Percentiles rank a stretch among this genome's conserved stretches.
phyloP scores from a whole-genome alignment of 2,113 vertebrate species.

The Zapus hudsonius region DNA sequence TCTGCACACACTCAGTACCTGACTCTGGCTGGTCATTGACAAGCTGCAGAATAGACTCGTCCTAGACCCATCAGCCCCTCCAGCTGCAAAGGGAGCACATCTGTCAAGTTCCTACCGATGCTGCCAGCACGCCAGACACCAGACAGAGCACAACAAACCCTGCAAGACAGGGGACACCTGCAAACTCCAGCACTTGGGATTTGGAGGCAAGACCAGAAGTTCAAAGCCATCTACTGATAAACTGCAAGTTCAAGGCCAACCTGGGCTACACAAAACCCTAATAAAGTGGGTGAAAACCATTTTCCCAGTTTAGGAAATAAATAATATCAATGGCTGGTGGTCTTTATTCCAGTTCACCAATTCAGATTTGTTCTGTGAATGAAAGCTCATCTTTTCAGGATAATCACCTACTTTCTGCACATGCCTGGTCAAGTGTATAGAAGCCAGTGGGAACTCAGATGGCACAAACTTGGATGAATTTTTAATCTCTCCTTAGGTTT shows the following conservation, averaged over 20 bases:
- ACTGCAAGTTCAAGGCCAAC: not conserved
- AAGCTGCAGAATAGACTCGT: no score
- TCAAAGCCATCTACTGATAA: not conserved
- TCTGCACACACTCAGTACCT: not conserved
- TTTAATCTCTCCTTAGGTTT: not conserved
- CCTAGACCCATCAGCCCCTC: fast-evolving
- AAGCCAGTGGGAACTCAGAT: not conserved
- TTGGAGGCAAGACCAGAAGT: not conserved
- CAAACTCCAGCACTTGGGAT: not conserved
- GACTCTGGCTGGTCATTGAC: not conserved
- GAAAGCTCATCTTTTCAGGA: not conserved
- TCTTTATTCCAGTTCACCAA: not conserved
- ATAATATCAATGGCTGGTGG: not conserved
- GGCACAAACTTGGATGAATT: not conserved
- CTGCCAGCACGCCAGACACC: not conserved
- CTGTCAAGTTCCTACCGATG: fast-evolving
- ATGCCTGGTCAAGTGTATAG: not conserved
- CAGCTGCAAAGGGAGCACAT: not conserved
- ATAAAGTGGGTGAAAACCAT: not conserved
- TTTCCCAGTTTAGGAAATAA: not conserved
- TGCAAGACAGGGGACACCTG: no score
- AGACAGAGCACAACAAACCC: not conserved
- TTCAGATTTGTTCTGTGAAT: not conserved
- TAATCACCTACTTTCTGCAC: not conserved
- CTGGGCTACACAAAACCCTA: not conserved